Evolutionary conservation across 1,140 invertebrate species (phyloP).

Genomic region (Drosophila suzukii): DNA sequence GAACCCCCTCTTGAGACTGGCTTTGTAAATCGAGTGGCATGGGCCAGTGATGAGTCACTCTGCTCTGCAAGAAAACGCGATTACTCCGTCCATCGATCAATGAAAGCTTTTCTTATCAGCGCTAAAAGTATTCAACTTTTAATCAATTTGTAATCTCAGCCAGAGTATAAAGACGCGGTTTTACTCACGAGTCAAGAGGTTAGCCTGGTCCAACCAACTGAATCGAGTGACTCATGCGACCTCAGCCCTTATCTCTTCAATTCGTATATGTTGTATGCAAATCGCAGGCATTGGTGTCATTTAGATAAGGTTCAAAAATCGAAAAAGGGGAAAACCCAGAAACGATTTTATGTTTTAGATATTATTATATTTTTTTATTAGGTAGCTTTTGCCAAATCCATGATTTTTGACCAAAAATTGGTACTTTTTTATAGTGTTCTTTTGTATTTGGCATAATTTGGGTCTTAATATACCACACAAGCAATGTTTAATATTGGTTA

Average conservation of each 20-base stretch:
- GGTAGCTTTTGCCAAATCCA: too few species aligned
- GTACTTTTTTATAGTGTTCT: not conserved
- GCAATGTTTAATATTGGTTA: not conserved
- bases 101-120: not conserved
- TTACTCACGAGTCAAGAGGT: not conserved
- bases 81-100: slow-evolving; percentile 8
- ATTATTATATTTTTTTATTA: not conserved
- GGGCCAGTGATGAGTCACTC: slow-evolving; percentile 15
- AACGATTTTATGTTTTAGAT: not conserved
- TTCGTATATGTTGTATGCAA: not conserved
- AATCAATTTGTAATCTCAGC: not conserved
- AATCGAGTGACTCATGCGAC: slow-evolving; percentile 9
- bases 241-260: not conserved
- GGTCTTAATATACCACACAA: not conserved
- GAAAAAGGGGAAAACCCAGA: not conserved
- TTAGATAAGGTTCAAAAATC: not conserved
- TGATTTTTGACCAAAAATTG: not conserved
- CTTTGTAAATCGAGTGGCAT: not conserved
- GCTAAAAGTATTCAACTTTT: not conserved
- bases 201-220: not conserved
- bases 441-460: not conserved
- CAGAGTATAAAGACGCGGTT: not conserved
- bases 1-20: not conserved
- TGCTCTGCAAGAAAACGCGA: slow-evolving; percentile 4
- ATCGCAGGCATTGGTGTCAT: not conserved